Percentiles rank a stretch among this genome's conserved stretches.
These are phyloP conservation scores for Eulithis testata DNA, from an alignment of 2,888 invertebrate genomes.

Conservation along the genomic window DNA sequence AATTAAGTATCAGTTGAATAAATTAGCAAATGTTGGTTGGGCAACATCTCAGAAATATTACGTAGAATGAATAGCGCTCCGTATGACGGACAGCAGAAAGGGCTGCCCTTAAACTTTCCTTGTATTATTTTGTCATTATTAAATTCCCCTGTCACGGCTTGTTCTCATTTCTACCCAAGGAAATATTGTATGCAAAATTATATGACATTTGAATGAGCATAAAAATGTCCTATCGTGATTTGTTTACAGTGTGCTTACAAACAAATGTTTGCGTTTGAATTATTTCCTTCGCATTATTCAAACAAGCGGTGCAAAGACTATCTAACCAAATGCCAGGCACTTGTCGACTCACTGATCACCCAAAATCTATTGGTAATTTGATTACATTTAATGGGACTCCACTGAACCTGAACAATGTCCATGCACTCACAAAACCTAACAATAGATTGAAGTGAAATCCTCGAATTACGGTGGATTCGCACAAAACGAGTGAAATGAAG, in stretches of 20 bases:
- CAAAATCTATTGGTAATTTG: conserved; percentile 27
- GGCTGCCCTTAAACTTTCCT: conserved; percentile 80
- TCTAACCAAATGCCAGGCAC: conserved; percentile 24
- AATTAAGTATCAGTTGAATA: conserved; percentile 55
- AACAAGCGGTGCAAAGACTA: conserved; percentile 9
- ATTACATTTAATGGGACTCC: conserved; percentile 30
- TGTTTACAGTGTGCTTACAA: conserved; percentile 62
- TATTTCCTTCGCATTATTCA: conserved; percentile 14
- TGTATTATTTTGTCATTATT: conserved; percentile 85
- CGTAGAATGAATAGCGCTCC: conserved; percentile 78
- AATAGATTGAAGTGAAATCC: conserved; percentile 48
- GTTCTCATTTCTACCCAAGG: conserved; percentile 79
- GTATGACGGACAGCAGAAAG: conserved; percentile 84
- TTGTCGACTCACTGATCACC: conserved; percentile 28
- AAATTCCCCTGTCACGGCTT: conserved; percentile 81
- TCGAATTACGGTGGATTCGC: conserved; percentile 59
- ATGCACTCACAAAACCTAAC: conserved; percentile 36
- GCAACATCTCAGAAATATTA: conserved; percentile 80
- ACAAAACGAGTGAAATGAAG: conserved; percentile 74
- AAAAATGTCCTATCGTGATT: conserved; percentile 73
- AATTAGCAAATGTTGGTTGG: conserved; percentile 80
- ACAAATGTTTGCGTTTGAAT: conserved; percentile 54
- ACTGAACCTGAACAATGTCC: conserved; percentile 32
- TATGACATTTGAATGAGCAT: conserved; percentile 84
- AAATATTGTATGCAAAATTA: conserved; percentile 85